Conservation (phyloP, 2,113 vertebrate genomes). For the Leucoraja erinaceus region DNA sequence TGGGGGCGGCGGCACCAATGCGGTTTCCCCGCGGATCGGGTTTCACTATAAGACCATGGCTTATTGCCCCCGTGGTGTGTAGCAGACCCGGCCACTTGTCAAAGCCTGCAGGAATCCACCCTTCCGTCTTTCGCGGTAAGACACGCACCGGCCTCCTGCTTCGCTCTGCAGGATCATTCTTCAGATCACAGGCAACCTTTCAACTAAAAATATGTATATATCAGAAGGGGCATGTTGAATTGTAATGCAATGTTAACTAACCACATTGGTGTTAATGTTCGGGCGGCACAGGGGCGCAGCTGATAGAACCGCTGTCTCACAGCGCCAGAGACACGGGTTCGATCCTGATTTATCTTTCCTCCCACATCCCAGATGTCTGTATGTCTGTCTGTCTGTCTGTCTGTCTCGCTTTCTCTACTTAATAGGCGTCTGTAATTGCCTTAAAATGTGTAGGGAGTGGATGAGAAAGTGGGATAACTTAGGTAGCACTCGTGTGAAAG, state of each 20-base stretch:
- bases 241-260: neutral
- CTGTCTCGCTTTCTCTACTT: no score
- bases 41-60: constrained; percentile 76
- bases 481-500: no score
- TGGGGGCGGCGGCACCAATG: constrained; percentile 64
- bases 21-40: constrained; percentile 61
- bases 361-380: no score
- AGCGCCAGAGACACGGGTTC: no score
- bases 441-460: no score
- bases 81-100: constrained; percentile 55
- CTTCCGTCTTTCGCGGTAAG: constrained; percentile 4
- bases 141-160: neutral
- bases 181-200: neutral
- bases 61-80: constrained; percentile 50
- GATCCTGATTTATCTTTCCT: no score
- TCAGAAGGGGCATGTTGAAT: neutral
- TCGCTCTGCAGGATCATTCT: neutral
- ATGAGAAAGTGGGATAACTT: no score
- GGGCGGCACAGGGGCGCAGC: no score
- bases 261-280: neutral
- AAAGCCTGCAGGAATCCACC: constrained; percentile 53
- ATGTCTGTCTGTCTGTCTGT: no score
- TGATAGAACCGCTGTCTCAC: no score
- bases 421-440: no score
- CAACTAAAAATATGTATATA: no score